Evolutionary conservation across 2,797 vertebrate genomes (phyloP), one percentile per base, ranked within the genome.

Genomic region (Chiroxiphia lanceolata): DNA sequence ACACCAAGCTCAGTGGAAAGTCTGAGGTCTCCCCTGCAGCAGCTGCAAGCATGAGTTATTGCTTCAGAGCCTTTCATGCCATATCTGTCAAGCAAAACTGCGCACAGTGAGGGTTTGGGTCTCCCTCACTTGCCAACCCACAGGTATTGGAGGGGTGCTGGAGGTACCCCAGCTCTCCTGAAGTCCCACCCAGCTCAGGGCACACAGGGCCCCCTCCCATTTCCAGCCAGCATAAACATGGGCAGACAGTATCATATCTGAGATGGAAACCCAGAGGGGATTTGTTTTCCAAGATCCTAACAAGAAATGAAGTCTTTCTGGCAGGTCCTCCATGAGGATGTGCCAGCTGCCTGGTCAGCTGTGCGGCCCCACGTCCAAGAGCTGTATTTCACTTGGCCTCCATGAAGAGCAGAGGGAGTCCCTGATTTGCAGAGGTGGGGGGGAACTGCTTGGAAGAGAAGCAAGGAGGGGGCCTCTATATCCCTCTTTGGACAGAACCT

Each of bases 201-300:
- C 21, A 13, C 3, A 3, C 7, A 5, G 45, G 12, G 36, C 6
- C 12, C 26, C 40, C 57, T 83, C 42, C 4, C 15, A 9, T 44
- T 89, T 80, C 18, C 11, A 91, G 33, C 61, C 71, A 90, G 65
- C 29, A 45, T 51, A 53, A 86, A 86, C 51, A 69, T 0, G 1
- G 56, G 72, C 5, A 4, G 59, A 61, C 3, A 1, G 42, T 80
- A 40, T 53, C 34, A 50, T 15, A 50, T 53, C 19, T 33, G 54
- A 83, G 53, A 72, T 12, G 61, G 57, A 89, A 94, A 61, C 33
- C 13, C 4, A 7, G 40, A 15, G n/a, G 65, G 31, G 26, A 48
- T 83, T 89, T 81, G 3, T 72, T 94, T 96, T 88, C 91, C 77
- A 79, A 82, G 65, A 79, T 81, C 2, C 2, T 65, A 63, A 72